Evolutionary conservation across 1,140 invertebrate species (phyloP).

Genomic region (Lepidurus packardi): DNA sequence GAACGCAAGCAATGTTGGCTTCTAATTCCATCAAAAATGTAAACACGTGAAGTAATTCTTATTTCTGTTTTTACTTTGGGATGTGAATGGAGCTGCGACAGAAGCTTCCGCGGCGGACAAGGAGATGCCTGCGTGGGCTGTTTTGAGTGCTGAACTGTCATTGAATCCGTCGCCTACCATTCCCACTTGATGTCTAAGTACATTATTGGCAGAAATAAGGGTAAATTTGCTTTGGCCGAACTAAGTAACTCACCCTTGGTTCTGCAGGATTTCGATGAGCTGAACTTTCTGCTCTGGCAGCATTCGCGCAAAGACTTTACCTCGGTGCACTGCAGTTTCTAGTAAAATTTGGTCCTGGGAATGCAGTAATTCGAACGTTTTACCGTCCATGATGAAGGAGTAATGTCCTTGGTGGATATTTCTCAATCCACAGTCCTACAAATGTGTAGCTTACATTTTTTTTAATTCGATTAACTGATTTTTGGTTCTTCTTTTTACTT

Average conservation of each 20-base stretch:
- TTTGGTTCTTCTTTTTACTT: slow-evolving; percentile 29
- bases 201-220: background rate
- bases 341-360: slow-evolving; percentile 38
- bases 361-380: slow-evolving; percentile 40
- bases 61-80: slow-evolving; percentile 41
- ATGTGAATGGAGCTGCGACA: slow-evolving; percentile 59
- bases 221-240: background rate
- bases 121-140: slow-evolving; percentile 52
- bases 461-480: background rate
- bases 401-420: slow-evolving; percentile 35
- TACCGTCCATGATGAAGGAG: slow-evolving; percentile 41
- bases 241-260: slow-evolving; percentile 46
- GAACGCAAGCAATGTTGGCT: slow-evolving; percentile 53
- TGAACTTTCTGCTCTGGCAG: slow-evolving; percentile 57
- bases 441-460: background rate
- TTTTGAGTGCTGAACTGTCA: slow-evolving; percentile 54
- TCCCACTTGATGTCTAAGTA: slow-evolving; percentile 39
- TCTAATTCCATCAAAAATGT: background rate
- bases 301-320: slow-evolving; percentile 56
- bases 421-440: slow-evolving; percentile 23
- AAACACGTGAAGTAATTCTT: background rate
- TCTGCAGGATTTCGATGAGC: slow-evolving; percentile 52
- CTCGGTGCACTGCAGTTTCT: slow-evolving; percentile 39
- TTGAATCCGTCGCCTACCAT: slow-evolving; percentile 61
- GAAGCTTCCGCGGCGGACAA: slow-evolving; percentile 53